These are phyloP conservation scores for Tringa solitaria DNA, from an alignment of 2,113 vertebrate genomes.

Conservation along the genomic window DNA sequence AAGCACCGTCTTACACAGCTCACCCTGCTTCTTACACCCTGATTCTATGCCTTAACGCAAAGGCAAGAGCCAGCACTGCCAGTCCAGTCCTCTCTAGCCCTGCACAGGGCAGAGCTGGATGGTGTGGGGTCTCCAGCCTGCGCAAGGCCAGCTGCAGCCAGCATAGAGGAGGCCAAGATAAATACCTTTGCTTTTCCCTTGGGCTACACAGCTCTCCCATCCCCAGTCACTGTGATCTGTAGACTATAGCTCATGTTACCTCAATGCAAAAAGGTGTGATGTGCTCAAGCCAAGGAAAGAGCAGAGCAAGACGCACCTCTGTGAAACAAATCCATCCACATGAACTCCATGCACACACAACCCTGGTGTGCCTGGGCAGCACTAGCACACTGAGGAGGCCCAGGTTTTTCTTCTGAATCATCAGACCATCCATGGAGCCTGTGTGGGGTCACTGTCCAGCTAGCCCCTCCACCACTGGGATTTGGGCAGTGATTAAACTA, in stretches of 20 bases:
- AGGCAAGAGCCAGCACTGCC: background rate
- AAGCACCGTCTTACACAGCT: background rate
- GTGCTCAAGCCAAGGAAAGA: background rate
- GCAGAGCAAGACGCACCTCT: background rate
- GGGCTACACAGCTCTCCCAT: background rate
- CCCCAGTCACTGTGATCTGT: background rate
- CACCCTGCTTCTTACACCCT: background rate
- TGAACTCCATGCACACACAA: background rate
- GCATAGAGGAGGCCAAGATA: background rate
- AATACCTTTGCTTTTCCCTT: background rate
- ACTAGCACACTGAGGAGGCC: background rate
- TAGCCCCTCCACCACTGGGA: background rate
- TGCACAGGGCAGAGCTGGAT: background rate
- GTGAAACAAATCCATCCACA: rapidly evolving
- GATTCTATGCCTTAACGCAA: background rate
- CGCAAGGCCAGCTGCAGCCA: background rate
- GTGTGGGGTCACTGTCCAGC: background rate
- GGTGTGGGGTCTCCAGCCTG: background rate
- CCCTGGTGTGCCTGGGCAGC: background rate
- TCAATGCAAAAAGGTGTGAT: background rate
- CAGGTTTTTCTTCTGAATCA: background rate
- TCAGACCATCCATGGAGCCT: background rate
- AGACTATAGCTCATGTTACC: background rate
- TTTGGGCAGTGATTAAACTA: background rate
- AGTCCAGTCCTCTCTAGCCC: background rate